Base-by-base conservation (phyloP, 2,113 vertebrate species). In the Peromyscus leucopus region DNA sequence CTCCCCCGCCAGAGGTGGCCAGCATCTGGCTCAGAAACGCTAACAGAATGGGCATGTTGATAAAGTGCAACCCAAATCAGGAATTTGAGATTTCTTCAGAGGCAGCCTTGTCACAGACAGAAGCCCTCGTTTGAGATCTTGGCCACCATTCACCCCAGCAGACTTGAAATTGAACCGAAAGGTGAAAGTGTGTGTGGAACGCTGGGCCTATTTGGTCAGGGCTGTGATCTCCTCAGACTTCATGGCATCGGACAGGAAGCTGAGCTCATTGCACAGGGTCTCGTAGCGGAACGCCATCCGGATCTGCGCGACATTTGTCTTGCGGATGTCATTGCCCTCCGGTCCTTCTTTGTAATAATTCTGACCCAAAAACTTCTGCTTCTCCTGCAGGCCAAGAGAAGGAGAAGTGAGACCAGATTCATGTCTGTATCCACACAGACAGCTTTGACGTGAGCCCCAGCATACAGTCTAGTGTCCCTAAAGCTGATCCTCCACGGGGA, bases 271-370 rank as follows among this genome's bases (percentile, higher is more conserved):
- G 98, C 99, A 99, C 93, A 99, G 98, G 0, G 99, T 99, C 98
- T 99, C 99, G 0, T 99, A 98, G 80, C 99, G 99, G 98, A 99
- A 99, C 57, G 99, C 99, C 99, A 99, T 99, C 78, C 99, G 99
- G 98, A 99, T 99, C 97, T 99, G 99, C 5, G 99, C 99, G 83
- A 99, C 99, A 2, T 99, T 99, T 74, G 99, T 99, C 97, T 99
- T 99, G 61, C 98, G 99, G 95, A 99, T 99, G 97, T 99, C 99
- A 17, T 99, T 99, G 74, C 99, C 99, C 21, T 99, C 99, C 0
- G 99, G 99, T 89, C 99, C 99, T 61, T 99, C 99, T 97, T 99
- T 98, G 48, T 99, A 99, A 97, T 99, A 99, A 98, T 99, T 99
- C 84, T 97, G 17, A 33, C 99, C 99, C 93, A 99, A 93, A 98